A percentile compares a stretch with the other conserved stretches of the same genome.
These are phyloP conservation scores for Nephotettix cincticeps DNA, from an alignment of 1,140 invertebrate genomes.

Conservation along the genomic window DNA sequence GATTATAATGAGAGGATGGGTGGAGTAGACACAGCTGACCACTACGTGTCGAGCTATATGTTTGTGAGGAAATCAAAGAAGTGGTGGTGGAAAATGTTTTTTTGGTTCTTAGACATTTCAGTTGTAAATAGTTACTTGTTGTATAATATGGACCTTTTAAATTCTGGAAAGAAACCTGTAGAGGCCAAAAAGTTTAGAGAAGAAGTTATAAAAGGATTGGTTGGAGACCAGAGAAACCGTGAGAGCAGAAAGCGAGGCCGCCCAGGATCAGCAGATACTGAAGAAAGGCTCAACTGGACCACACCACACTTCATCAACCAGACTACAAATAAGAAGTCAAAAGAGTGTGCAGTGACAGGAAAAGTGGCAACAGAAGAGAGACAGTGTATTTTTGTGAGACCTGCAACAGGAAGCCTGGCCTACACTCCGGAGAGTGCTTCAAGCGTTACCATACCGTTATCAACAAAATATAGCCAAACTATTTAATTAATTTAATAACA, in stretches of 20 bases:
- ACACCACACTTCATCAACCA: background rate
- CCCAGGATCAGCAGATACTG: background rate
- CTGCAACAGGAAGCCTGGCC: no score
- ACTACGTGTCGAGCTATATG: background rate
- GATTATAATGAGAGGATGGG: background rate
- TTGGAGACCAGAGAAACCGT: background rate
- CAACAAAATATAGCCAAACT: background rate
- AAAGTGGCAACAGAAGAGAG: background rate
- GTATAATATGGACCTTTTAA: background rate
- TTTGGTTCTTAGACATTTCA: background rate
- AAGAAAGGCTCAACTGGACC: background rate
- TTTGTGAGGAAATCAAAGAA: constrained; percentile 2
- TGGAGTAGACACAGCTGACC: background rate
- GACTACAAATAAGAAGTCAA: background rate
- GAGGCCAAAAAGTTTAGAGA: background rate
- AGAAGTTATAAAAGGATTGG: background rate
- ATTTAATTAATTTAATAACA: no score
- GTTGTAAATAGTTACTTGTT: constrained; percentile 1
- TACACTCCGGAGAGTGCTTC: background rate
- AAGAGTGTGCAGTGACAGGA: background rate
- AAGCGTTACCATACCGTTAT: background rate
- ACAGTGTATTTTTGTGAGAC: background rate
- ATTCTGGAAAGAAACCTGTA: background rate
- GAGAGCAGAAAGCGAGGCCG: background rate
- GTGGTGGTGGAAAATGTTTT: constrained; percentile 16